Evolutionary conservation across 2,113 vertebrate genomes (phyloP), one percentile per base, ranked within the genome.

Genomic region (Rhegmatorhina hoffmannsi): DNA sequence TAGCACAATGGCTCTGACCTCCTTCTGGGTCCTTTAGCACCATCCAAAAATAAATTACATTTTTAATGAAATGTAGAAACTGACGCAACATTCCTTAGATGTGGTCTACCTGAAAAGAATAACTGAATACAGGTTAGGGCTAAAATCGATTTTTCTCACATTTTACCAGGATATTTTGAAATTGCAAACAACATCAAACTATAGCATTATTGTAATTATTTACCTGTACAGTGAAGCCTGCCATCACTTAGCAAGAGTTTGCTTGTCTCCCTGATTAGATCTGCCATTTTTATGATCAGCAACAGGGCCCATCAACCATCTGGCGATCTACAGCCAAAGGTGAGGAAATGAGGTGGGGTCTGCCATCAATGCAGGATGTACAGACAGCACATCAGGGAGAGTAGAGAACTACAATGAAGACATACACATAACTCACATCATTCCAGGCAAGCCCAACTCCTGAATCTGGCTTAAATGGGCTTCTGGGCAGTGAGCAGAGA

Each of bases 391-490:
- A 5, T 8, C 40, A 60, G 12, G 9, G 8, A 53, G 5, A n/a
- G 6, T 6, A 40, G 11, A 3, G 6, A 1, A 14, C 17, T 12
- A 0, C 3, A 43, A 2, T 1, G 0, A 2, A 68, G 17, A 69
- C 20, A 69, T 13, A 24, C 2, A 24, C 1, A 8, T 1, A 75
- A 19, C 7, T 17, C 8, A 11, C 2, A 34, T 1, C 17, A 3
- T 1, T 3, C 16, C 52, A 10, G 1, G 3, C 1, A 2, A 26
- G 5, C 6, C 6, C 1, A 1, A 1, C 1, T n/a, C 3, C 25
- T 63, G 43, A 2, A 13, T 38, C 34, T 80, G 67, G 40, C 28
- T 74, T 78, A 70, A 62, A 67, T 11, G 17, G 36, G 15, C 12
- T 91, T 10, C 7, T 52, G 24, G 10, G 34, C n/a, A 56, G n/a